Evolutionary conservation across 2,797 vertebrate species (phyloP), one percentile per base, ranked within the genome.

Genomic region (Typhlichthys eigenmanni): DNA sequence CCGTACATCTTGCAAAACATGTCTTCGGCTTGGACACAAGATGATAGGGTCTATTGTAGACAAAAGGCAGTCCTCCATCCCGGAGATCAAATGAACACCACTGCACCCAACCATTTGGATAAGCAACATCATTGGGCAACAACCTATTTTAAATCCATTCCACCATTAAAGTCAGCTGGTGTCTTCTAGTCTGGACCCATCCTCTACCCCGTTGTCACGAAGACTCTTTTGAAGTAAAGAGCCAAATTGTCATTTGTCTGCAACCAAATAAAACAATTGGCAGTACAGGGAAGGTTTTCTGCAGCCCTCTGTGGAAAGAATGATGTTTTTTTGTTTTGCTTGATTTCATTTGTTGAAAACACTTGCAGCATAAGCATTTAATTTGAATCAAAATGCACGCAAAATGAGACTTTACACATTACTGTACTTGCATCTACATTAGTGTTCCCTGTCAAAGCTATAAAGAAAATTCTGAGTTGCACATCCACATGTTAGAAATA

Each of bases 71-170:
- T 81, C 75, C 83, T 82, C 72, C 29, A 73, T 71, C 72, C 78
- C 75, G 12, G 38, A 91, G 87, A 90, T 90, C 87, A 90, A 88
- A 90, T 87, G 82, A 82, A 70, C 45, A 79, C 79, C 69, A 57
- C 85, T 85, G 75, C 55, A 62, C 57, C 47, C 69, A 17, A 17
- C 17, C 81, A 81, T 85, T 83, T 79, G 86, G 86, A 88, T 80
- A 85, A 90, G 83, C 75, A 72, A 78, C 68, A 13, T 71, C 85
- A 87, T 90, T 81, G 85, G 79, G 70, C 64, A 79, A 89, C 88
- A 82, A 80, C 75, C 80, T 81, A 69, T 47, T 43, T 34, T 47
- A 69, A 81, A 81, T 72, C 66, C 55, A 78, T 77, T 68, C 59
- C 66, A 75, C 88, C 83, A 86, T 86, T 87, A 87, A 84, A 83